Evolutionary conservation across 2,888 invertebrate genomes (phyloP), one percentile per base, ranked within the genome.

Genomic region (Tethea ocularis): DNA sequence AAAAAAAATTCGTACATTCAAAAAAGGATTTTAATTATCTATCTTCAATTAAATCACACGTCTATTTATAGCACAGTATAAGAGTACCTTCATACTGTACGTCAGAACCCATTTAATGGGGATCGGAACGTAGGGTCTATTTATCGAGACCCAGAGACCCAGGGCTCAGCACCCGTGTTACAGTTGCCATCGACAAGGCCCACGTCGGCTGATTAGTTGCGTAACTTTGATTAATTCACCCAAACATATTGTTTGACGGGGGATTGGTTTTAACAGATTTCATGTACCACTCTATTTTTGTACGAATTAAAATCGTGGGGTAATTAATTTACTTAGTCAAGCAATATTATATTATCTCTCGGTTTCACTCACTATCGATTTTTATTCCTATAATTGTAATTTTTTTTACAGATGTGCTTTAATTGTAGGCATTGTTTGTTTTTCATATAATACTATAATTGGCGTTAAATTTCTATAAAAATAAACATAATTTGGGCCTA

Each of bases 191-290:
- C 54, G 54, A 54, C 54, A 54, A 36, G 46, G 20, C 46, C 46
- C 13, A 33, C 33, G 20, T 20, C 54, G 36, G 33, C 54, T 22
- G 46, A 46, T 46, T 33, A 33, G 33, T 54, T 33, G 33, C 33
- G 22, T 20, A 54, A 54, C 54, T 54, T 53, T 33, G 36, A 36
- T 54, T 64, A 66, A 70, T 64, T 71, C 57, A 66, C 64, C 66
- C 61, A 60, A 59, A 46, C 46, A 46, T 46, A 60, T 52, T 57
- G 53, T 61, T 59, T 20, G 59, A 51, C 15, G 33, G 41, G 11
- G 33, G 24, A 11, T 33, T 55, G 52, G 2, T 46, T 20, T 33
- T 33, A 33, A 33, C 13, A 33, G 33, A 33, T 0, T 13, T 13
- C 33, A 13, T 46, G 20, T 46, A n/a, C 0, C 20, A 7, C 41